phyloP scores from a whole-genome alignment of 2,797 vertebrate genomes.

The Spatula clypeata region DNA sequence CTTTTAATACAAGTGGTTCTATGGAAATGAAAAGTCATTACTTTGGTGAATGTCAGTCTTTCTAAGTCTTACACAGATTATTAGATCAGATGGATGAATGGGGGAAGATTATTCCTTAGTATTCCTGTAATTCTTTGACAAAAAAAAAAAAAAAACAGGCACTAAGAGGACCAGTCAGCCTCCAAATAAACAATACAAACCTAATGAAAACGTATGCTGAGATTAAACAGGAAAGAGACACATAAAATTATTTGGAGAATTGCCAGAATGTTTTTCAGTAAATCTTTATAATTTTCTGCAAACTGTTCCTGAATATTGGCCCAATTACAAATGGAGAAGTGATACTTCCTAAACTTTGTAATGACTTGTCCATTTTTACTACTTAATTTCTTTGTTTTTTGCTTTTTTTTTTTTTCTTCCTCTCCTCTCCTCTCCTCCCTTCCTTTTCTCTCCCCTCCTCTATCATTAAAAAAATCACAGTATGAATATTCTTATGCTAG shows the following conservation, averaged over 20 bases:
- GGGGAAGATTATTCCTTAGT: not conserved
- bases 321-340: not conserved
- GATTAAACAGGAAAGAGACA: not conserved
- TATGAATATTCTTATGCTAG: not conserved
- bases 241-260: not conserved
- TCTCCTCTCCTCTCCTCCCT: no score
- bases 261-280: not conserved
- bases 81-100: not conserved
- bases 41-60: not conserved
- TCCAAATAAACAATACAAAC: not conserved
- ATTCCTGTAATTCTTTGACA: not conserved
- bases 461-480: not conserved
- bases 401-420: fast-evolving
- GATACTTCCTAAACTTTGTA: not conserved
- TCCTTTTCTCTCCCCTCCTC: no score
- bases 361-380: not conserved
- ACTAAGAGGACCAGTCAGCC: not conserved
- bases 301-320: not conserved
- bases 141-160: not conserved
- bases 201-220: not conserved
- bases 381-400: not conserved
- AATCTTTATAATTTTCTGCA: not conserved
- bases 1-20: not conserved
- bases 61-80: not conserved
- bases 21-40: not conserved